Base-by-base conservation (phyloP, 2,888 invertebrate genomes). In the Platycnemis pennipes region DNA sequence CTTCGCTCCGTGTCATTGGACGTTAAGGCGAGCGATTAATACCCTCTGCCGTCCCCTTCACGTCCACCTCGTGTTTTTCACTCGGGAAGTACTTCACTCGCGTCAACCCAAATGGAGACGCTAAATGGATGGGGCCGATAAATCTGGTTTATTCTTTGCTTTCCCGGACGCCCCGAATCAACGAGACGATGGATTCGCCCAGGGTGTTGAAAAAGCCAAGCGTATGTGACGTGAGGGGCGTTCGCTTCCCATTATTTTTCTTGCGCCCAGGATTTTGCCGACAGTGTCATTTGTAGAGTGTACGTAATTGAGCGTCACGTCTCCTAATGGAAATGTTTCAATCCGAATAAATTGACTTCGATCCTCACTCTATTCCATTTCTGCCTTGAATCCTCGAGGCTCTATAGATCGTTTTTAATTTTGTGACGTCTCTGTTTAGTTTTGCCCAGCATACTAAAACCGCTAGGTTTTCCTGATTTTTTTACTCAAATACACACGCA, bases 1-100 rank as follows among this genome's bases (percentile, higher is more conserved):
- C 26, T 63, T 63, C 63, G 77, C 77, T 37, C 16, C 77, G 77
- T 77, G 77, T 77, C 77, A 77, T 77, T 77, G 77, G 77, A 37
- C 77, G 77, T 77, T 77, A 77, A 77, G 77, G 77, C 77, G 37
- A 77, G 77, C 77, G 77, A 77, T 77, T 77, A 77, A 77, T 77
- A 37, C 77, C 77, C 77, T 77, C 77, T 4, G 8, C 77, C 77
- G 37, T 37, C 77, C 77, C 31, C 77, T 37, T 13, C 77, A 26
- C 37, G 77, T 77, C 77, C 77, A 37, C 77, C 77, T 37, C 77
- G 37, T 11, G 77, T 77, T 77, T 77, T 77, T 77, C 77, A 37
- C 77, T 37, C 77, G 77, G 77, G 16, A 16, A 77, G 77, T 77
- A 77, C 77, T 37, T 37, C 77, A 77, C 16, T n/a, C n/a, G 77